A percentile compares a stretch with the other conserved stretches of the same genome.
phyloP scores from a whole-genome alignment of 1,140 invertebrate species.

The Aethina tumida region DNA sequence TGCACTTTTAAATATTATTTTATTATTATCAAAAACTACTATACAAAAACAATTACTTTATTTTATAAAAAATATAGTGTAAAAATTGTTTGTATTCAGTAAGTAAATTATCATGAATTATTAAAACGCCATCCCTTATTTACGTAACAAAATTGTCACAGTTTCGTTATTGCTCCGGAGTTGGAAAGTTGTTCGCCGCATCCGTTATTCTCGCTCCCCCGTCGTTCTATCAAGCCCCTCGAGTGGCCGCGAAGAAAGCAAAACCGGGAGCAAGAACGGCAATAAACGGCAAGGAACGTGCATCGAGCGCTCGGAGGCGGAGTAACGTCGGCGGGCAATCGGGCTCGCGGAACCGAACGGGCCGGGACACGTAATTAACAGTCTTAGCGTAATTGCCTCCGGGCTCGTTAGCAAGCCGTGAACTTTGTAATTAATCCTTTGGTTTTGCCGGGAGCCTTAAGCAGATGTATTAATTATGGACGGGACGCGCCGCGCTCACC shows the following conservation, averaged over 20 bases:
- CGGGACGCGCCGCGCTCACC: constrained; percentile 16
- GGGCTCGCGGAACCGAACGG: constrained; percentile 18
- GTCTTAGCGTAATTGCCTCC: constrained; percentile 29
- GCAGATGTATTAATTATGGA: constrained; percentile 35
- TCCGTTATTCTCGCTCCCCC: constrained; percentile 1
- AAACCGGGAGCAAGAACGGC: constrained; percentile 10
- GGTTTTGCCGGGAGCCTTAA: constrained; percentile 31
- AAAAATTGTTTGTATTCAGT: too few species aligned
- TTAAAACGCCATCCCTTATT: too few species aligned
- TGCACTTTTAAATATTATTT: too few species aligned
- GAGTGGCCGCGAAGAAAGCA: neutral
- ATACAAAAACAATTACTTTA: too few species aligned
- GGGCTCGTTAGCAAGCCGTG: constrained; percentile 35
- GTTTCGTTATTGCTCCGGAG: too few species aligned
- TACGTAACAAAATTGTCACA: too few species aligned
- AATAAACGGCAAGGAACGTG: constrained; percentile 11
- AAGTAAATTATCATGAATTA: too few species aligned
- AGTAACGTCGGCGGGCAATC: constrained; percentile 15
- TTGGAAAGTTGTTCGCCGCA: too few species aligned
- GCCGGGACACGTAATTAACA: constrained; percentile 24
- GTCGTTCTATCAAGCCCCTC: neutral
- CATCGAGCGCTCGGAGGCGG: constrained; percentile 13
- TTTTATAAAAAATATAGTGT: too few species aligned
- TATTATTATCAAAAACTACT: too few species aligned
- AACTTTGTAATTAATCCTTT: constrained; percentile 40